Evolutionary conservation across 2,888 invertebrate genomes (phyloP).

Genomic region (Agonopterix arenella): DNA sequence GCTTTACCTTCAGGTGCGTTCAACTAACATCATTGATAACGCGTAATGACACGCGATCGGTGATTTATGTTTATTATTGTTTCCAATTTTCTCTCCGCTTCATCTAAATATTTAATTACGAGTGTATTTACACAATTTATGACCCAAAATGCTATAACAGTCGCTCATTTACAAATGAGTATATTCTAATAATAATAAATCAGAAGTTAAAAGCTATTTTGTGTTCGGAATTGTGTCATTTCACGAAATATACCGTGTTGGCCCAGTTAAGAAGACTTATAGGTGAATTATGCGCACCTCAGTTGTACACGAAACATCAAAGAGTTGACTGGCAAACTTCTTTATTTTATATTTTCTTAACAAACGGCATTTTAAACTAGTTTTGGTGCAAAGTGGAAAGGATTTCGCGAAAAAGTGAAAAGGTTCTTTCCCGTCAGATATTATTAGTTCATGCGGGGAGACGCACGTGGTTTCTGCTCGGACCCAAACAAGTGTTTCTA

Average conservation of each 20-base stretch:
- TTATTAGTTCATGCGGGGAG: conserved; percentile 40
- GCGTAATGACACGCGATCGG: conserved; percentile 30
- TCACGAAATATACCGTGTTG: conserved; percentile 47
- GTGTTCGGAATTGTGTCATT: conserved; percentile 43
- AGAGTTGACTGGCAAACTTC: conserved; percentile 17
- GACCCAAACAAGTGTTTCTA: conserved; percentile 37
- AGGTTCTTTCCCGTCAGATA: conserved; percentile 37
- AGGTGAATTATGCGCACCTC: conserved; percentile 35
- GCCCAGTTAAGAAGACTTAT: conserved; percentile 48
- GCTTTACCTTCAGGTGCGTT: conserved; percentile 67
- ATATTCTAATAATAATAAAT: conserved; percentile 21
- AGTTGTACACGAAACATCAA: conserved; percentile 38
- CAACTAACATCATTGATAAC: conserved; percentile 49
- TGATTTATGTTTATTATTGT: conserved; percentile 14
- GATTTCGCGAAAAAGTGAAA: conserved; percentile 4
- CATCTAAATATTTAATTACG: conserved; percentile 11
- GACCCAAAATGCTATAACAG: neutral
- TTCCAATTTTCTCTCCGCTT: neutral
- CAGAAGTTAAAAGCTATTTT: conserved; percentile 24
- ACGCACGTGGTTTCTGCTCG: conserved; percentile 37
- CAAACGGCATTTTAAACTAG: conserved; percentile 10
- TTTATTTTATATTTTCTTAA: conserved; percentile 25
- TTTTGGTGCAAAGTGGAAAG: conserved; percentile 9
- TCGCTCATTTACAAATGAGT: conserved; percentile 19
- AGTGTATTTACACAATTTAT: neutral